These are phyloP conservation scores for Heterochromis multidens DNA, from an alignment of 2,113 vertebrate genomes.

Conservation along the genomic window DNA sequence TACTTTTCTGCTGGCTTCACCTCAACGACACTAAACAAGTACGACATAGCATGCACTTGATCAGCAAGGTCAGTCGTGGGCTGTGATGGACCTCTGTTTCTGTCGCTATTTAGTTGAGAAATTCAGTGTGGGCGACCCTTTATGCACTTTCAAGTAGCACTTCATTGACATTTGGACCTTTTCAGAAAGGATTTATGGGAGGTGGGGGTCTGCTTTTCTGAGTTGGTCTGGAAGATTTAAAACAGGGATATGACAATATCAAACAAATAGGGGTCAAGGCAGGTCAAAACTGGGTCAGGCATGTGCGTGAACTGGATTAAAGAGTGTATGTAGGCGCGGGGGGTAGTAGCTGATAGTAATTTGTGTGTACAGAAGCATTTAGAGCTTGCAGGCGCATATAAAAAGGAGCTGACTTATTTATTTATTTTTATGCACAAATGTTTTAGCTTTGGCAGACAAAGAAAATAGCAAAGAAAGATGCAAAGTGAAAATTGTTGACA, in stretches of 20 bases:
- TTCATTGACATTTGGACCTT: slow-evolving; percentile 40
- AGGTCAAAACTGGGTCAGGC: slow-evolving; percentile 17
- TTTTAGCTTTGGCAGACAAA: not conserved
- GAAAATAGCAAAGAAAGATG: not conserved
- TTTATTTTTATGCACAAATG: not conserved
- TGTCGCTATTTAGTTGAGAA: slow-evolving; percentile 43
- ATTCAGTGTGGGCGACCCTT: slow-evolving; percentile 32
- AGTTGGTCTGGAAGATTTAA: slow-evolving; percentile 26
- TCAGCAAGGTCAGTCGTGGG: slow-evolving; percentile 17
- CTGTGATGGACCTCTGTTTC: slow-evolving; percentile 23
- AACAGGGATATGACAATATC: not conserved
- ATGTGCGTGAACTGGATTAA: slow-evolving; percentile 18
- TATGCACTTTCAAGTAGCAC: slow-evolving; percentile 23
- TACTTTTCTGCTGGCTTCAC: not conserved
- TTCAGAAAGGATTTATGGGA: slow-evolving; percentile 32
- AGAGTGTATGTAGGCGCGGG: not conserved
- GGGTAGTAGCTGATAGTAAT: not conserved
- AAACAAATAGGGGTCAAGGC: slow-evolving; percentile 45
- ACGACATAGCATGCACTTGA: not conserved
- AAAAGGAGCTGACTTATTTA: not conserved
- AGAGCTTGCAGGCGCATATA: not conserved
- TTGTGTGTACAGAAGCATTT: not conserved
- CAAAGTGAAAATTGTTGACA: not conserved
- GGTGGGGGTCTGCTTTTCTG: not conserved
- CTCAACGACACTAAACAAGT: not conserved